These are phyloP conservation scores for Drosophila cracens DNA, from an alignment of 2,888 invertebrate species.

Conservation along the genomic window DNA sequence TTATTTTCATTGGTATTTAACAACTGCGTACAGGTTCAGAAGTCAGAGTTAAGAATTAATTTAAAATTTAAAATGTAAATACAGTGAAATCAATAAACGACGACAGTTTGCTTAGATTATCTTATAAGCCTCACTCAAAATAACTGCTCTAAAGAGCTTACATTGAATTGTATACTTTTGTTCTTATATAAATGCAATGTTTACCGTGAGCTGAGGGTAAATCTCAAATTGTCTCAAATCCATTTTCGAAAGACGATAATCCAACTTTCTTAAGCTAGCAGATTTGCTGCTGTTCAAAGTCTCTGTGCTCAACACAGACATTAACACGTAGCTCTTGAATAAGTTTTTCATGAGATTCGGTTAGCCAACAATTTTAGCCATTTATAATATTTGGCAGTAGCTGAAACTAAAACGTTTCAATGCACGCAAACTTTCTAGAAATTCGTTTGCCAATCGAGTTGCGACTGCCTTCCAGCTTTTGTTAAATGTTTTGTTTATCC, in stretches of 20 bases:
- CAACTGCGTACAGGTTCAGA: background rate
- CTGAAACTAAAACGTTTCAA: constrained; percentile 24
- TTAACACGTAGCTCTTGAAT: constrained; percentile 14
- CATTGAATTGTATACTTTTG: background rate
- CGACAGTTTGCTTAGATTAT: background rate
- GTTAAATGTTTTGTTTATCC: constrained; percentile 58
- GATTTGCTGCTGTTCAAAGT: constrained; percentile 6
- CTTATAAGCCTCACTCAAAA: background rate
- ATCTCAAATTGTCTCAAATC: constrained; percentile 14
- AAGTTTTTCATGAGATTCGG: constrained; percentile 8
- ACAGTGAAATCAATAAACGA: background rate
- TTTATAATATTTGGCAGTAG: constrained; percentile 39
- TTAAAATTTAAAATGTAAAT: background rate
- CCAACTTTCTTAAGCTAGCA: constrained; percentile 1
- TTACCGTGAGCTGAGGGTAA: background rate
- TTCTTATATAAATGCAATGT: background rate
- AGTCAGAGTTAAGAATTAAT: background rate
- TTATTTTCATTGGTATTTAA: background rate
- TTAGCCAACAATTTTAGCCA: constrained; percentile 18
- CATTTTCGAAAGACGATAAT: constrained; percentile 18
- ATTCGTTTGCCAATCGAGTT: constrained; percentile 23
- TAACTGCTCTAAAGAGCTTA: constrained; percentile 9
- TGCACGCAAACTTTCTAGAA: constrained; percentile 40
- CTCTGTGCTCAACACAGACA: constrained; percentile 1
- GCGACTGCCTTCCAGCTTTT: constrained; percentile 54